Conservation (phyloP, 2,113 vertebrate species). For the Tachycineta bicolor region DNA sequence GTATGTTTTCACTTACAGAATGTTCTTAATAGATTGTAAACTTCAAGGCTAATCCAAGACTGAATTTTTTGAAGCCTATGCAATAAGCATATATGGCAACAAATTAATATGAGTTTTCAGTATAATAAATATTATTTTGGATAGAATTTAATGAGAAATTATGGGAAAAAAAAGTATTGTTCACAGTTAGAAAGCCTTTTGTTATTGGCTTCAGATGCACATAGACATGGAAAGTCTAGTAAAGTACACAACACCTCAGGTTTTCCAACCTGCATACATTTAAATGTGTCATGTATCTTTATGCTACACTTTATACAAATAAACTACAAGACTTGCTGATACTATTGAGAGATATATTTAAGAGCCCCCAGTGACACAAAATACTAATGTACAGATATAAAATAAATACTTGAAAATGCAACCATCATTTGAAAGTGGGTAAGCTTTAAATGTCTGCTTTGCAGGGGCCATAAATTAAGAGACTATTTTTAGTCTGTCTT, state of each 20-base stretch:
- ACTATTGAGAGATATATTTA: neutral
- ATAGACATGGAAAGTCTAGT: neutral
- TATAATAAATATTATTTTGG: neutral
- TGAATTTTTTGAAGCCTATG: neutral
- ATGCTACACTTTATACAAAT: neutral
- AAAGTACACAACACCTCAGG: neutral
- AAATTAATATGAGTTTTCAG: neutral
- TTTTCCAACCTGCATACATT: neutral
- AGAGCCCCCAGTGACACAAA: neutral
- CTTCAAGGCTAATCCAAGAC: neutral
- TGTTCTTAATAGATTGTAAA: neutral
- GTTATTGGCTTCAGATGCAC: neutral
- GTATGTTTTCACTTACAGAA: slow-evolving; percentile 6
- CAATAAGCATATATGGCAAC: neutral
- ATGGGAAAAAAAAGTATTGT: neutral
- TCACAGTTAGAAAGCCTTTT: neutral
- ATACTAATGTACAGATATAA: neutral
- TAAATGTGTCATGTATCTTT: neutral
- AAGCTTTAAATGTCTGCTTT: neutral
- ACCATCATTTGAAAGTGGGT: neutral
- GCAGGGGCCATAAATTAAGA: neutral
- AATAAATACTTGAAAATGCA: neutral
- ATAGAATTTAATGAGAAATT: neutral
- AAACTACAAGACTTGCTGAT: neutral
- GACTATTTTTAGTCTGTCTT: neutral